These are phyloP conservation scores for Myrmecobius fasciatus DNA, from an alignment of 2,113 vertebrate species.

Conservation along the genomic window DNA sequence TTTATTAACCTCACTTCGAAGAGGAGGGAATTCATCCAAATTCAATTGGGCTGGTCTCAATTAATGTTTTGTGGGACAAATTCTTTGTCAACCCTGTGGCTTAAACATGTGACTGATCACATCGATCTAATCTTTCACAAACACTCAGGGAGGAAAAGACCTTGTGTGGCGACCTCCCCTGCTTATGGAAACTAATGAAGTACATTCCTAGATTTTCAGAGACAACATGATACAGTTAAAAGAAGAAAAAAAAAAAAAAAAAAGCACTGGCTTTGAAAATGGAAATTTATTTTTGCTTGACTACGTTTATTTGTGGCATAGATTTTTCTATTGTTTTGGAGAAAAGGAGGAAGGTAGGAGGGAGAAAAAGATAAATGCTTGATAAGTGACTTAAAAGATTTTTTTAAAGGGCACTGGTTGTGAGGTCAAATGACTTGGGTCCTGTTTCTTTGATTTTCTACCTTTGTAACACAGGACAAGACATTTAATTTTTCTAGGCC, in stretches of 20 bases:
- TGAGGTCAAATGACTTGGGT: not conserved
- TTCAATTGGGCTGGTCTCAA: slow-evolving; percentile 12
- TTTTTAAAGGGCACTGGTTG: not conserved
- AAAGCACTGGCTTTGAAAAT: not conserved
- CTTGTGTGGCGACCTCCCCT: slow-evolving; percentile 55
- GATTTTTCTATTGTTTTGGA: not conserved
- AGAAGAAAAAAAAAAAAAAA: not conserved
- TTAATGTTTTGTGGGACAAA: slow-evolving; percentile 40
- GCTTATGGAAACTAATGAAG: slow-evolving; percentile 57
- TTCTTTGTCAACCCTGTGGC: slow-evolving; percentile 39
- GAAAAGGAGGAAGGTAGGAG: accelerated
- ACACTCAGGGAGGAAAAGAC: slow-evolving; percentile 68
- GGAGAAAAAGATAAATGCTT: not conserved
- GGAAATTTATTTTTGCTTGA: not conserved
- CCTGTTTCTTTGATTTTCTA: not conserved
- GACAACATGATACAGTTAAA: not conserved
- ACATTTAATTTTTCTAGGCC: not conserved
- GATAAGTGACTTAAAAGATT: not conserved
- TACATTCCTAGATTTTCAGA: slow-evolving; percentile 53
- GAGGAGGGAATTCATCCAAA: slow-evolving; percentile 35
- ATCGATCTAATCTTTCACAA: slow-evolving; percentile 62
- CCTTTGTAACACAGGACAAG: not conserved
- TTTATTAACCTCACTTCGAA: slow-evolving; percentile 54
- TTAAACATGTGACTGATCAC: slow-evolving; percentile 65
- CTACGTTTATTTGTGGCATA: not conserved